Conservation (phyloP, 2,888 invertebrate species). For the Aethes cnicana region DNA sequence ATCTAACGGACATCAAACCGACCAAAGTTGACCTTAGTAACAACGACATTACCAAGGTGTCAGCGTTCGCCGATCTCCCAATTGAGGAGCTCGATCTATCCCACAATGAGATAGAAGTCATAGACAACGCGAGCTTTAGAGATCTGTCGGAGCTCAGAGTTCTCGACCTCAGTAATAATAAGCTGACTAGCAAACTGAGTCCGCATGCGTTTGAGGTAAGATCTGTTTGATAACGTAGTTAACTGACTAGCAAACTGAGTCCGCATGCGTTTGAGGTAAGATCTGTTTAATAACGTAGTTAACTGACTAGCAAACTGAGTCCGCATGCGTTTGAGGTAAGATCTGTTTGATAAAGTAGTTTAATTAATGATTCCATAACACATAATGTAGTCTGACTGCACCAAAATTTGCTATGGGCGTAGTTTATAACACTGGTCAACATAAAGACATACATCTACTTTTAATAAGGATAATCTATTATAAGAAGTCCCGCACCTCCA, state of each 20-base stretch:
- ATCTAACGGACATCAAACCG: constrained; percentile 55
- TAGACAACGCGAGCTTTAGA: constrained; percentile 84
- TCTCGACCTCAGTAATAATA: constrained; percentile 87
- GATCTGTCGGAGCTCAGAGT: constrained; percentile 83
- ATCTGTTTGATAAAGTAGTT: background rate
- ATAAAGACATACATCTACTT: too few species aligned
- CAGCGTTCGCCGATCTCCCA: constrained; percentile 76
- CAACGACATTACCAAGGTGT: constrained; percentile 71
- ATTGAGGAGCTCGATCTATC: constrained; percentile 84
- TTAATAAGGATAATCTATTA: too few species aligned
- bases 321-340: constrained; percentile 87
- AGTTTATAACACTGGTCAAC: too few species aligned
- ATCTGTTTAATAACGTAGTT: background rate
- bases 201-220: constrained; percentile 87
- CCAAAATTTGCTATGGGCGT: too few species aligned
- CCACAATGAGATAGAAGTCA: constrained; percentile 83
- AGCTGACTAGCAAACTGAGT: constrained; percentile 80
- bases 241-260: constrained; percentile 80
- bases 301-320: constrained; percentile 80
- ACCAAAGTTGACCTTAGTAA: constrained; percentile 68
- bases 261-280: constrained; percentile 87
- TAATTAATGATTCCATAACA: too few species aligned
- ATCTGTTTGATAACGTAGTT: background rate
- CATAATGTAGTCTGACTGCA: too few species aligned
- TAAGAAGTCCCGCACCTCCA: too few species aligned